phyloP scores from a whole-genome alignment of 2,113 vertebrate genomes.

The Eudyptes chrysolophus region DNA sequence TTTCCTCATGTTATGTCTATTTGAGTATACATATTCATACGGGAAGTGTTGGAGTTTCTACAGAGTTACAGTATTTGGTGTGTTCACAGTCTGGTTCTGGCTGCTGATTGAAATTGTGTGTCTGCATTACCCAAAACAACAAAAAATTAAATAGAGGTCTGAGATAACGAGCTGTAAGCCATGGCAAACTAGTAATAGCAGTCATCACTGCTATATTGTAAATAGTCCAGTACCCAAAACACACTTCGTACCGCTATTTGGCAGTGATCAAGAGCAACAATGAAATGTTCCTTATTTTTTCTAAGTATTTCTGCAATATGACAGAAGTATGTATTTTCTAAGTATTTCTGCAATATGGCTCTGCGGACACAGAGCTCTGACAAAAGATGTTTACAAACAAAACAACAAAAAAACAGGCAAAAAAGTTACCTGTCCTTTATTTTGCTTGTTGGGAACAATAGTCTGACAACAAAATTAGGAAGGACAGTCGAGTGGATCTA shows the following conservation, averaged over 20 bases:
- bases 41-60: neutral
- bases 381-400: neutral
- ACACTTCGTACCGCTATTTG: neutral
- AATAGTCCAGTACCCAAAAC: neutral
- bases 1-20: neutral
- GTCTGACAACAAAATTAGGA: neutral
- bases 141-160: neutral
- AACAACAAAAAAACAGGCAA: fast-evolving
- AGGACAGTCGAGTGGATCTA: neutral
- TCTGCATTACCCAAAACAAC: neutral
- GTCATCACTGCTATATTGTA: neutral
- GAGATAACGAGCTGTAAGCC: neutral
- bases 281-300: neutral
- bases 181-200: neutral
- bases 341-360: neutral
- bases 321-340: neutral
- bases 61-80: neutral
- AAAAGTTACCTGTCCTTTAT: neutral
- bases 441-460: neutral
- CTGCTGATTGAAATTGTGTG: neutral
- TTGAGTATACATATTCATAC: neutral
- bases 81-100: neutral
- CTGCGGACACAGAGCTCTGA: neutral
- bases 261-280: neutral
- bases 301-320: neutral